Percentiles rank a stretch among this genome's conserved stretches.
These are phyloP conservation scores for Dendronephthya gigantea DNA, from an alignment of 64 coral and sea anemone species.

Conservation along the genomic window DNA sequence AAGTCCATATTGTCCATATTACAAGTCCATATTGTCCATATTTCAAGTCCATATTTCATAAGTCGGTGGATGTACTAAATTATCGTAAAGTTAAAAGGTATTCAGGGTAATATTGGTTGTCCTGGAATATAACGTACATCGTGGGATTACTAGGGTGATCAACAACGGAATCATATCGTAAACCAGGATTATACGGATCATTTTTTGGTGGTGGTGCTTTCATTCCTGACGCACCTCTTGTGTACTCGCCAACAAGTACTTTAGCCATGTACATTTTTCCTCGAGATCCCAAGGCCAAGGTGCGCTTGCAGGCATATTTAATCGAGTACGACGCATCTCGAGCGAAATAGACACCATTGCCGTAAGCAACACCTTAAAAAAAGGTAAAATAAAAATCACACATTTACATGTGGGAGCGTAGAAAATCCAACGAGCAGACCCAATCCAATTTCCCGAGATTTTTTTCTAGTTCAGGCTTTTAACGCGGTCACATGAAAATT, in stretches of 20 bases:
- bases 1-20: too few relatives aligned
- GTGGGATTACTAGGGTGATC: background rate
- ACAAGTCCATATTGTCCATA: too few relatives aligned
- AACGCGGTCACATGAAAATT: too few relatives aligned
- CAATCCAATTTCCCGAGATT: too few relatives aligned
- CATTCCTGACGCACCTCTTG: background rate
- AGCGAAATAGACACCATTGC: slow-evolving; percentile 6
- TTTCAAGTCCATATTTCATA: too few relatives aligned
- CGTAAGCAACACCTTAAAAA: background rate
- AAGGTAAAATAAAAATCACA: background rate
- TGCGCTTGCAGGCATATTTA: background rate
- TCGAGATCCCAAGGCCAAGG: background rate
- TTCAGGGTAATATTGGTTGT: slow-evolving; percentile 8
- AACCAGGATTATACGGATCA: slow-evolving; percentile 1
- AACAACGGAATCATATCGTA: background rate
- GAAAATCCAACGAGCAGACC: too few relatives aligned
- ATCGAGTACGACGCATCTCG: slow-evolving; percentile 11
- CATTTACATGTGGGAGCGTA: too few relatives aligned
- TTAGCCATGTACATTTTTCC: background rate
- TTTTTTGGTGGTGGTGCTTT: slow-evolving; percentile 6
- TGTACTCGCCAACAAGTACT: slow-evolving; percentile 12
- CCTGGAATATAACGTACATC: slow-evolving; percentile 11
- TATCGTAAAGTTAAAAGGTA: slow-evolving; percentile 8
- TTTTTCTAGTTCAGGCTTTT: too few relatives aligned
- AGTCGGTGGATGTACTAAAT: background rate